Evolutionary conservation across 2,113 vertebrate genomes (phyloP).

Genomic region (Menura novaehollandiae): DNA sequence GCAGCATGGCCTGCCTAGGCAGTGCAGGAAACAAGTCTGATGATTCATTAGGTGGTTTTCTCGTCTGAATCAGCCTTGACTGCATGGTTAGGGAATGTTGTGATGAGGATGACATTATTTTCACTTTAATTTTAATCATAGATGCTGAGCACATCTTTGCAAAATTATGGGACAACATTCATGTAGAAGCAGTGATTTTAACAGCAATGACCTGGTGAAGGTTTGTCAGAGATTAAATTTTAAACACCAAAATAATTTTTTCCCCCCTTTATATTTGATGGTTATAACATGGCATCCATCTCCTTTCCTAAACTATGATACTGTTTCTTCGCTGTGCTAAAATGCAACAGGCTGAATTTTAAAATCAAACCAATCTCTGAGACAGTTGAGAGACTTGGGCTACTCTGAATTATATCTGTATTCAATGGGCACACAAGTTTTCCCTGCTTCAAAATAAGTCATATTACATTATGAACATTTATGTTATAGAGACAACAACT

Average conservation of each 20-base stretch:
- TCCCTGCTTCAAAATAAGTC: neutral
- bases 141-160: neutral
- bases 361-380: neutral
- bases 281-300: neutral
- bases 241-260: neutral
- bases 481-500: neutral
- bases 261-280: accelerated
- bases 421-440: neutral
- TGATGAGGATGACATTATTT: neutral
- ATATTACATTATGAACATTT: neutral
- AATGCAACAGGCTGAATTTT: neutral
- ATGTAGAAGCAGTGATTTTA: neutral
- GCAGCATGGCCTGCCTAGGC: neutral
- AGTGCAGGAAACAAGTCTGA: neutral
- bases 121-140: neutral
- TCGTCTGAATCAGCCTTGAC: neutral
- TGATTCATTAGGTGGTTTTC: constrained; percentile 13
- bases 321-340: neutral
- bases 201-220: neutral
- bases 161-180: neutral
- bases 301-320: neutral
- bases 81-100: neutral
- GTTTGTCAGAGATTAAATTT: neutral
- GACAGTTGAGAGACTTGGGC: neutral
- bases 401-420: neutral